Percentiles rank a stretch among this genome's conserved stretches.
Evolutionary conservation across 2,113 vertebrate species (phyloP).

Genomic region (Notarius quadriscutis): DNA sequence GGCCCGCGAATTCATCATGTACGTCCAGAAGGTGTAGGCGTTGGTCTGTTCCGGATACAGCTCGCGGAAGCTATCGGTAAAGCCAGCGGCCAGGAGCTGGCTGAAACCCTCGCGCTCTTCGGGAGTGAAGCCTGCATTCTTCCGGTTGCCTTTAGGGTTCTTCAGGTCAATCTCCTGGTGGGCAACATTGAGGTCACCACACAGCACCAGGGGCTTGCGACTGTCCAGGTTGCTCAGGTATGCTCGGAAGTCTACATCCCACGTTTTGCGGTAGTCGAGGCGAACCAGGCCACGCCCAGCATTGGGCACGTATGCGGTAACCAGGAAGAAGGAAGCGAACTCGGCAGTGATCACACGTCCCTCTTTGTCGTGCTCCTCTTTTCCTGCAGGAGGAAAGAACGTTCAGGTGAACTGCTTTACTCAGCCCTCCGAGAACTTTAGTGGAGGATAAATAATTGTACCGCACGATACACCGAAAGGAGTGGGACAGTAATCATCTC

Average conservation of each 20-base stretch:
- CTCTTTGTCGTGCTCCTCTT: conserved; percentile 88
- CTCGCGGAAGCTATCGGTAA: conserved; percentile 84
- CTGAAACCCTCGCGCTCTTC: conserved; percentile 85
- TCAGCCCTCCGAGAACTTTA: not conserved
- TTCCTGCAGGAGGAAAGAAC: conserved; percentile 68
- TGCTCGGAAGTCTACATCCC: conserved; percentile 82
- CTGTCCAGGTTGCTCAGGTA: conserved; percentile 80
- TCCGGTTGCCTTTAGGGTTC: conserved; percentile 88
- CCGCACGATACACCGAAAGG: not conserved
- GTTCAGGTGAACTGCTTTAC: not conserved
- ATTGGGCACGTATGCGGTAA: conserved; percentile 86
- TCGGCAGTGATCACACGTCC: conserved; percentile 88
- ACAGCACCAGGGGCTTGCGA: conserved; percentile 83
- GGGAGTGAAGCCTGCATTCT: conserved; percentile 84
- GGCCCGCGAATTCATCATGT: conserved; percentile 85
- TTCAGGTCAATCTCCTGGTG: conserved; percentile 89
- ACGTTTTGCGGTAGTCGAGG: conserved; percentile 85
- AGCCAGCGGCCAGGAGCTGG: conserved; percentile 77
- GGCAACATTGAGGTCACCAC: conserved; percentile 89
- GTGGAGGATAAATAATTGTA: not conserved
- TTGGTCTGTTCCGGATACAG: conserved; percentile 79
- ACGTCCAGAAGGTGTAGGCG: conserved; percentile 93
- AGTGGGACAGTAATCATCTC: too few species aligned
- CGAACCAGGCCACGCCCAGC: conserved; percentile 81
- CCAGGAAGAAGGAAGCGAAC: conserved; percentile 80